Evolutionary conservation across 1,140 invertebrate genomes (phyloP).

Genomic region (Venustaconcha ellipsiformis): DNA sequence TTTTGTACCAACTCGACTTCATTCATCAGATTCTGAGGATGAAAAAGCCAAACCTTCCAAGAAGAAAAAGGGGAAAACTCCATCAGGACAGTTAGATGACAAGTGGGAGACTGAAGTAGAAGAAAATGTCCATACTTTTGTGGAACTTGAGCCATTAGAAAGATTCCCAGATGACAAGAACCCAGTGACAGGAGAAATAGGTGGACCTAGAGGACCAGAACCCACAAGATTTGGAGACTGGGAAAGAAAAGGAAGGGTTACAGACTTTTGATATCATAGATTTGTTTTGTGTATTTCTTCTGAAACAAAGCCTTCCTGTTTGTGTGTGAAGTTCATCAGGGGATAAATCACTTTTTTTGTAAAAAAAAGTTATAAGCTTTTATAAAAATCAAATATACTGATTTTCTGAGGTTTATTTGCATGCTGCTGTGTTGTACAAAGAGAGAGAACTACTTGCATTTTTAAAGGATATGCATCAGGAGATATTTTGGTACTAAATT

Average conservation of each 20-base stretch:
- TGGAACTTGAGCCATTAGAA: constrained; percentile 87
- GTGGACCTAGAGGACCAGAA: constrained; percentile 96
- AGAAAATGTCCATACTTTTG: constrained; percentile 76
- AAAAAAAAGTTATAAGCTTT: not conserved
- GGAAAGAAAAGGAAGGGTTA: constrained; percentile 97
- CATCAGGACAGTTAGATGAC: constrained; percentile 77
- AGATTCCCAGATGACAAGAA: constrained; percentile 90
- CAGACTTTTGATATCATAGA: constrained; percentile 83
- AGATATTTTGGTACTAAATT: no score
- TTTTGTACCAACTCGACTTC: not conserved
- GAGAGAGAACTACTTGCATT: no score
- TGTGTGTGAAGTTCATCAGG: not conserved
- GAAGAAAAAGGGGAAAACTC: constrained; percentile 59
- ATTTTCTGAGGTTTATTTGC: no score
- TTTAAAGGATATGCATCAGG: no score
- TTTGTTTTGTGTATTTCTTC: not conserved
- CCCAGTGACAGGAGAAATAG: constrained; percentile 92
- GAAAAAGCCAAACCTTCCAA: constrained; percentile 28
- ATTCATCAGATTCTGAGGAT: constrained; percentile 42
- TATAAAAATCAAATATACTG: not conserved
- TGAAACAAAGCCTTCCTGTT: not conserved
- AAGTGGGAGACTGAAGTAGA: constrained; percentile 51
- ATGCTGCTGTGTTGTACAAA: no score
- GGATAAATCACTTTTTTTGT: not conserved
- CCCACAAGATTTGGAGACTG: constrained; percentile 99